These are phyloP conservation scores for Neocrepidodera transversa DNA, from an alignment of 2,888 invertebrate species.

Conservation along the genomic window DNA sequence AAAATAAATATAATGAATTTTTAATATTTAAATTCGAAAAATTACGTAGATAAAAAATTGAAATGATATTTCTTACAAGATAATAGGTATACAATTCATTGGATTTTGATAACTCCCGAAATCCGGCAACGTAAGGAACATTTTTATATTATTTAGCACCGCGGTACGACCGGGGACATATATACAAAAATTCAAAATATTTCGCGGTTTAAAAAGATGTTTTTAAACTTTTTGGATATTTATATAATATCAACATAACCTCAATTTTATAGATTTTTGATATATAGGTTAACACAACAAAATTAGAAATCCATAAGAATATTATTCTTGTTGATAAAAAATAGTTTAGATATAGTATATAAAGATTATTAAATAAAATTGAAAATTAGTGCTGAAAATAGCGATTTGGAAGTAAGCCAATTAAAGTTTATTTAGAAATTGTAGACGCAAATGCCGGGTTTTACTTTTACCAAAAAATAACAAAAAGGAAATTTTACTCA, in stretches of 20 bases:
- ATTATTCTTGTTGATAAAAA: too few species aligned
- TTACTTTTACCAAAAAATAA: slow-evolving; percentile 24
- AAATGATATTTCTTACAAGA: too few species aligned
- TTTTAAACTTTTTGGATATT: neutral
- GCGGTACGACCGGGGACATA: neutral
- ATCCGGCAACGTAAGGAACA: neutral
- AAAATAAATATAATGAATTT: too few species aligned
- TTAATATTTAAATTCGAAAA: too few species aligned
- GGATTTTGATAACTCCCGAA: too few species aligned
- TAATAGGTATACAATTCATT: too few species aligned
- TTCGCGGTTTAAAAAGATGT: neutral
- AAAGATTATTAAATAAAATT: too few species aligned
- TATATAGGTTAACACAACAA: neutral
- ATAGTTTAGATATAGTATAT: too few species aligned
- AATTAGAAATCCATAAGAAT: too few species aligned
- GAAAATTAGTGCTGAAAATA: slow-evolving; percentile 27
- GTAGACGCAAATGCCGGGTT: slow-evolving; percentile 26
- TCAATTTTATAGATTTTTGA: slow-evolving; percentile 6
- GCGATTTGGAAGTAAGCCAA: slow-evolving; percentile 28
- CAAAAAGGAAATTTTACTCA: slow-evolving; percentile 48
- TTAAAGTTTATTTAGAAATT: slow-evolving; percentile 30
- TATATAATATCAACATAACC: slow-evolving; percentile 11
- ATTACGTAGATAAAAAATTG: too few species aligned
- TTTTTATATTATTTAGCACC: too few species aligned
- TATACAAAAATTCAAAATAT: neutral